Evolutionary conservation across 2,113 vertebrate genomes (phyloP).

Genomic region (Gadus chalcogrammus): DNA sequence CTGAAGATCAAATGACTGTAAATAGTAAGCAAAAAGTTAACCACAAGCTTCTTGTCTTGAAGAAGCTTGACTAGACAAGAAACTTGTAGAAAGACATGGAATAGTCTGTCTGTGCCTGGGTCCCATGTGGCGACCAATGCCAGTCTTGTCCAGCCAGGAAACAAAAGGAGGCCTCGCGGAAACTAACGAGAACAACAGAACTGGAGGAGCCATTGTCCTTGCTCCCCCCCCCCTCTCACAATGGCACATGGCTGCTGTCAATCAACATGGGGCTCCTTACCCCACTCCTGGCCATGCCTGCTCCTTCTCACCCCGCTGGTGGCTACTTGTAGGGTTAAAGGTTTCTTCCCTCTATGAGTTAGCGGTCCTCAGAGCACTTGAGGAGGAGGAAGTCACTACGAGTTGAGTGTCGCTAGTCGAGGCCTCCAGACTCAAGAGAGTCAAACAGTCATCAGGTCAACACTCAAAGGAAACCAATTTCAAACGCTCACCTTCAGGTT

Average conservation of each 20-base stretch:
- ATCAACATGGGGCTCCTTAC: conserved; percentile 48
- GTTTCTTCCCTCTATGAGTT: conserved; percentile 42
- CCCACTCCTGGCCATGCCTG: conserved; percentile 33
- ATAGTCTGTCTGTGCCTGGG: conserved; percentile 29
- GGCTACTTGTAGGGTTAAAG: conserved; percentile 29
- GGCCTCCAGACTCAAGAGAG: conserved; percentile 41
- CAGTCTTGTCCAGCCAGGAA: conserved; percentile 22
- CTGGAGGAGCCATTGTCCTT: conserved; percentile 46
- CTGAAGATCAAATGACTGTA: no score
- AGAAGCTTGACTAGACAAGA: conserved; percentile 21
- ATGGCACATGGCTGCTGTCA: conserved; percentile 49
- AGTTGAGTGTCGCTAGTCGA: conserved; percentile 45
- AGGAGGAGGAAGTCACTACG: conserved; percentile 59
- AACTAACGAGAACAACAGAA: conserved; percentile 55
- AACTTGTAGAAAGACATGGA: conserved; percentile 52
- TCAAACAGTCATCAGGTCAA: conserved; percentile 46
- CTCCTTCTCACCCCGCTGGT: conserved; percentile 26
- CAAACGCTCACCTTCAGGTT: conserved; percentile 17
- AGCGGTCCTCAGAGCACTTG: conserved; percentile 35
- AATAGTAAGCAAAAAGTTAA: no score
- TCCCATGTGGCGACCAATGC: conserved; percentile 41
- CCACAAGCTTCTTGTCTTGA: no score
- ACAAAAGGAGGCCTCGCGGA: conserved; percentile 59
- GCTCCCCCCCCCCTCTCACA: conserved; percentile 43
- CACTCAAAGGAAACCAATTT: conserved; percentile 12